Evolutionary conservation across 2,113 vertebrate species (phyloP).

Genomic region (Aspidoscelis tigris): DNA sequence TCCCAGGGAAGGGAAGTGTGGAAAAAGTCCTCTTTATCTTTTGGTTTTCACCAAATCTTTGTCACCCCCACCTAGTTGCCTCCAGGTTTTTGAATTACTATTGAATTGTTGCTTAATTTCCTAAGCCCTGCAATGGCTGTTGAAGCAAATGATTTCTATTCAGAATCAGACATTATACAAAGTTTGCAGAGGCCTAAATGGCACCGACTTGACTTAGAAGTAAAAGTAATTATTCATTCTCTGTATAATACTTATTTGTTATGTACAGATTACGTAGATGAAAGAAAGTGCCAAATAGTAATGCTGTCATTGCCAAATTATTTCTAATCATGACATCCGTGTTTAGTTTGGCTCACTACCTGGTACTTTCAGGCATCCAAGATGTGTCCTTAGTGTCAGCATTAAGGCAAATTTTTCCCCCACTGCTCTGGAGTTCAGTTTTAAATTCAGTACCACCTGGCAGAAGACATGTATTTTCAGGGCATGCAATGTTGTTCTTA

Average conservation of each 20-base stretch:
- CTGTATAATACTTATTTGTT: neutral
- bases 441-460: neutral
- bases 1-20: too few relatives aligned
- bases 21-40: too few relatives aligned
- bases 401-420: neutral
- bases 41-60: too few relatives aligned
- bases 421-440: slow-evolving; percentile 1
- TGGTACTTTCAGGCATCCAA: neutral
- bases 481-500: neutral
- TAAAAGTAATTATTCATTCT: slow-evolving; percentile 11
- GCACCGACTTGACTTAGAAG: slow-evolving; percentile 3
- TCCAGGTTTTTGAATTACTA: too few relatives aligned
- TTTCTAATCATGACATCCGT: slow-evolving; percentile 3
- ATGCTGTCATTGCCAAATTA: neutral
- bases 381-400: neutral
- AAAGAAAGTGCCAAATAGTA: neutral
- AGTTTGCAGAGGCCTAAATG: neutral
- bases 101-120: too few relatives aligned
- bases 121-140: neutral
- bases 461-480: neutral
- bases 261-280: neutral
- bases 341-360: neutral
- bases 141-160: neutral
- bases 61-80: too few relatives aligned
- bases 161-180: neutral